Evolutionary conservation across 2,797 vertebrate genomes (phyloP), one percentile per base, ranked within the genome.

Genomic region (Meriones psammophilus): DNA sequence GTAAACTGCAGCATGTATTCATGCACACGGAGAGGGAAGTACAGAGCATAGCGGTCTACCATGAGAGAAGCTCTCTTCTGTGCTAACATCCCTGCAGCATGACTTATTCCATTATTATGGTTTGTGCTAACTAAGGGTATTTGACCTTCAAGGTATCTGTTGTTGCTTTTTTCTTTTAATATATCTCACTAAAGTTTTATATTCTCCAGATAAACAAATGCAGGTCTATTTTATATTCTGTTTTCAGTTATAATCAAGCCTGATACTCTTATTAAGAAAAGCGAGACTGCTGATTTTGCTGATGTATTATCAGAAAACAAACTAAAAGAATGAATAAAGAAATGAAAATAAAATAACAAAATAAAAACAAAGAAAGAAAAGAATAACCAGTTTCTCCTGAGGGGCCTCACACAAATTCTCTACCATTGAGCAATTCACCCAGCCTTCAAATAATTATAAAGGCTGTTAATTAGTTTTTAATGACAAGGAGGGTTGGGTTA

Each of bases 141-240:
- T 58, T 91, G 89, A 64, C 42, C 92, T 95, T 85, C 94, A 96
- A 97, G 97, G 97, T 85, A 92, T 42, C 73, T 54, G 96, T 64
- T 94, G 68, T 95, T 94, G 26, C 77, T 98, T 92, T 30, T 42
- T 98, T 97, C 96, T 97, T 96, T 97, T 92, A 97, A 96, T 89
- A 86, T 94, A 94, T 86, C 39, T 64, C 94, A 80, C 93, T 97
- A 97, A 98, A 97, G 88, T 81, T 36, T 94, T 98, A 95, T 68
- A 79, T 71, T 89, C 73, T 97, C 74, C 97, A 87, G 80, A 93
- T 96, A 96, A 97, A 96, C 92, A 97, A 94, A 94, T 95, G 73
- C 71, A 97, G 97, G 96, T 96, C 88, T 96, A 95, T 96, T 98
- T 98, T 97, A 97, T 96, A 60, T 97, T 98, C 89, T 60, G 0